Base-by-base conservation (phyloP, 2,888 invertebrate species). In the Aphelenchoides bicaudatus region DNA sequence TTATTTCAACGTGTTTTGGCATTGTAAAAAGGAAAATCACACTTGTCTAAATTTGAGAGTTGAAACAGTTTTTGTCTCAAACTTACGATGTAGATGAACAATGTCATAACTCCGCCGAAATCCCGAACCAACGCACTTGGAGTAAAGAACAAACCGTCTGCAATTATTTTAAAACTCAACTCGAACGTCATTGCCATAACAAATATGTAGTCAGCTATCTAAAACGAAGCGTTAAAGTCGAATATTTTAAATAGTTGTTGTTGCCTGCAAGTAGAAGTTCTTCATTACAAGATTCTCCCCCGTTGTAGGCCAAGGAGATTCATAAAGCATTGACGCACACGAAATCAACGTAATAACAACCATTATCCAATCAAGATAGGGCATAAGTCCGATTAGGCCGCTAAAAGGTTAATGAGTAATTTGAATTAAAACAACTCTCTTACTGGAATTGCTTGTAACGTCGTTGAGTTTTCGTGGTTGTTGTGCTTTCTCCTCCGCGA, bases 311-410 rank as follows among this genome's bases (percentile, higher is more conserved):
- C 86, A 86, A 0, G 98, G 94, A 0, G 91, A 94, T 82, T 99
- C 98, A 78, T 94, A 91, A 88, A 96, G 91, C 96, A 99, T 96
- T 0, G 96, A 96, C 52, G 92, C 86, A 80, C 96, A 98, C 0
- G 94, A 94, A 10, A 96, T 83, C 0, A 94, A 93, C 0, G 98
- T 99, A 50, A 92, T 90, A 80, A 90, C 88, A 66, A 98, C 98
- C 96, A 99, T 98, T 1, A 93, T 88, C 98, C 98, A 99, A 81
- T 99, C 98, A 78, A 99, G 84, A 80, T 98, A 99, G 0, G 96
- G 93, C 19, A 99, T 96, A 60, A 99, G 84, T 0, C 98, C 96
- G 37, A 99, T 84, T 78, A 99, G 88, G 80, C 94, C 94, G 78
- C 94, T 93, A 82, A 39, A 75, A 48, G 21, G 1, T n/a, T 25